Conservation (phyloP, 2,888 invertebrate species). For the Lepidocyrtinus sp. region DNA sequence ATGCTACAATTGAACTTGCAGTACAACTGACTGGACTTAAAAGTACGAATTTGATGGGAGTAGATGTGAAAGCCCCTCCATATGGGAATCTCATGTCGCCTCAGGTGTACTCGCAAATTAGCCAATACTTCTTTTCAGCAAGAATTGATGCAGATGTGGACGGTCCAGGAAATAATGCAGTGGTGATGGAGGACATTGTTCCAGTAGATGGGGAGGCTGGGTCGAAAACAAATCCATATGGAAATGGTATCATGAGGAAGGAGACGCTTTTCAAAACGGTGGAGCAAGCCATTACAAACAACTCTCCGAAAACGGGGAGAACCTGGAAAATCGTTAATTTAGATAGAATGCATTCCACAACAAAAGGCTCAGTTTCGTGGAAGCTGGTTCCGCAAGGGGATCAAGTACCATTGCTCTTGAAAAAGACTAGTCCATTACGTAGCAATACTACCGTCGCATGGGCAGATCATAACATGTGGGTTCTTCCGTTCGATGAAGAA, state of each 20-base stretch:
- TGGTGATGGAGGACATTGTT: conserved; percentile 27
- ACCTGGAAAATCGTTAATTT: conserved; percentile 39
- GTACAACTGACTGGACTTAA: conserved; percentile 29
- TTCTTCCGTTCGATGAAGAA: conserved; percentile 35
- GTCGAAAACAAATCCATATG: conserved; percentile 29
- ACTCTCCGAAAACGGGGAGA: conserved; percentile 7
- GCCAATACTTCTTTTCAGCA: conserved; percentile 31
- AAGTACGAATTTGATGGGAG: conserved; percentile 36
- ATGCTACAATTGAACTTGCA: conserved; percentile 50
- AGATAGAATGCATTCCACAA: not conserved
- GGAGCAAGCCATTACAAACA: not conserved
- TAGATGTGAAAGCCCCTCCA: conserved; percentile 11
- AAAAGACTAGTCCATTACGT: conserved; percentile 32
- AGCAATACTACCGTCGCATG: conserved; percentile 1
- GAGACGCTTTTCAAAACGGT: conserved; percentile 25
- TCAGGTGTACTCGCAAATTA: conserved; percentile 34
- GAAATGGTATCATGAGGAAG: conserved; percentile 30
- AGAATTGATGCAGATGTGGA: conserved; percentile 43
- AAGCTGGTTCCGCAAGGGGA: conserved; percentile 33
- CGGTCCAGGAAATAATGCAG: conserved; percentile 23
- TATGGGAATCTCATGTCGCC: conserved; percentile 30
- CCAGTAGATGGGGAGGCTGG: conserved; percentile 7
- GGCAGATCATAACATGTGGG: conserved; percentile 46
- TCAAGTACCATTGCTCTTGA: conserved; percentile 27
- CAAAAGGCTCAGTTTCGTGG: conserved; percentile 23